A percentile compares a stretch with the other conserved stretches of the same genome.
These are phyloP conservation scores for Leucophora obtusa DNA, from an alignment of 2,888 invertebrate species.

Conservation along the genomic window DNA sequence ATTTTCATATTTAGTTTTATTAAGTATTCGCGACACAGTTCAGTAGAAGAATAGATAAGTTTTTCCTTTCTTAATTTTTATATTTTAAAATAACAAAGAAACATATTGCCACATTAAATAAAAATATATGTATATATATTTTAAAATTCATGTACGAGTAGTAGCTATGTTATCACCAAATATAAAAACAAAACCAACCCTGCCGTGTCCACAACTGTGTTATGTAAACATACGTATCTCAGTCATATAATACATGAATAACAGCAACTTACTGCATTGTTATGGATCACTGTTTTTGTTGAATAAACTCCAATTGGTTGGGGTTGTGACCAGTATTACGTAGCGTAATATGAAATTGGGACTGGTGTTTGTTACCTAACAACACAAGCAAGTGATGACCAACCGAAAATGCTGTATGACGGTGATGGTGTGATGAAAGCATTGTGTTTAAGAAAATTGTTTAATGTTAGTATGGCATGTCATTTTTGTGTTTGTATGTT, in stretches of 20 bases:
- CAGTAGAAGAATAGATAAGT: not conserved
- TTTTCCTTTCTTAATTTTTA: not conserved
- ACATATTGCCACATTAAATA: not conserved
- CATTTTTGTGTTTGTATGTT: not conserved
- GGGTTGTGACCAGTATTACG: not conserved
- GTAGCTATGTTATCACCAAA: not conserved
- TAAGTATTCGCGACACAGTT: no score
- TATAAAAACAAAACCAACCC: not conserved
- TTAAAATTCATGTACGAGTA: conserved; percentile 28
- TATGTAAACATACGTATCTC: not conserved
- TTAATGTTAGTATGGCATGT: conserved; percentile 48
- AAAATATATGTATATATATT: not conserved
- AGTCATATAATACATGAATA: not conserved
- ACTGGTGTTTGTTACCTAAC: not conserved
- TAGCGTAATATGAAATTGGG: not conserved
- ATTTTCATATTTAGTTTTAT: no score
- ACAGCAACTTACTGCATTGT: not conserved
- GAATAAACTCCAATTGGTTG: conserved; percentile 28
- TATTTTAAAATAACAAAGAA: not conserved
- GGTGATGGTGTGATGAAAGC: conserved; percentile 43
- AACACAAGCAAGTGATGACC: conserved; percentile 29
- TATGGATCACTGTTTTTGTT: conserved; percentile 29
- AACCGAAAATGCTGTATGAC: conserved; percentile 17
- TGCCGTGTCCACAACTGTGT: conserved; percentile 12
- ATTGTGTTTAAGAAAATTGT: conserved; percentile 34